These are phyloP conservation scores for Drosophila tanythrix DNA, from an alignment of 2,888 invertebrate genomes.

Conservation along the genomic window DNA sequence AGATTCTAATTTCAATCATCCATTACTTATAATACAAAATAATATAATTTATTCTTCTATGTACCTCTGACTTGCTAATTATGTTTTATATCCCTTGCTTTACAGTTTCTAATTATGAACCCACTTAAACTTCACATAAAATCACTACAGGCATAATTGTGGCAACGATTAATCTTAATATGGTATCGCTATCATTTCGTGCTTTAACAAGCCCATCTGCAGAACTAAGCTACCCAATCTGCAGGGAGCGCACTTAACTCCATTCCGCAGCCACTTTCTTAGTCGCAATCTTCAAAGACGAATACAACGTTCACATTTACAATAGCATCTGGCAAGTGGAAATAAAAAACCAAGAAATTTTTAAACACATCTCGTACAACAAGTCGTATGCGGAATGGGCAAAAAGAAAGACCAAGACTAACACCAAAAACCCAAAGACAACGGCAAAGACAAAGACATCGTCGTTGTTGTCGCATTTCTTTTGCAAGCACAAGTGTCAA, in stretches of 20 bases:
- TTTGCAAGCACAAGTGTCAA: slow-evolving; percentile 76
- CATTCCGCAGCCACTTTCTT: slow-evolving; percentile 22
- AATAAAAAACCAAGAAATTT: slow-evolving; percentile 31
- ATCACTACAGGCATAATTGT: neutral
- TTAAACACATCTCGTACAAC: slow-evolving; percentile 54
- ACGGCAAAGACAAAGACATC: slow-evolving; percentile 34
- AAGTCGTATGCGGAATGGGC: slow-evolving; percentile 53
- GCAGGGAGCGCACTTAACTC: neutral
- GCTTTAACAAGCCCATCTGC: slow-evolving; percentile 2
- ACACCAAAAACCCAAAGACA: slow-evolving; percentile 20
- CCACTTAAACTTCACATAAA: neutral
- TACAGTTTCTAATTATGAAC: neutral
- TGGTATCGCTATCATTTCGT: neutral
- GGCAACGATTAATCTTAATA: neutral
- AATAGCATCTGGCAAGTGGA: slow-evolving; percentile 56
- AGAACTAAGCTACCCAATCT: slow-evolving; percentile 10
- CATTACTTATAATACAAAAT: neutral
- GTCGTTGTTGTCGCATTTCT: slow-evolving; percentile 56
- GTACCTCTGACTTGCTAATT: neutral
- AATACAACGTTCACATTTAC: slow-evolving; percentile 27
- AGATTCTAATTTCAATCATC: neutral
- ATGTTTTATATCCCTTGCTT: neutral
- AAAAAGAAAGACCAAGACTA: neutral
- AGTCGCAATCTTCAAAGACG: slow-evolving; percentile 54
- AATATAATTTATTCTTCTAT: neutral